phyloP scores from a whole-genome alignment of 2,113 vertebrate species.

The Diphyllodes magnificus region DNA sequence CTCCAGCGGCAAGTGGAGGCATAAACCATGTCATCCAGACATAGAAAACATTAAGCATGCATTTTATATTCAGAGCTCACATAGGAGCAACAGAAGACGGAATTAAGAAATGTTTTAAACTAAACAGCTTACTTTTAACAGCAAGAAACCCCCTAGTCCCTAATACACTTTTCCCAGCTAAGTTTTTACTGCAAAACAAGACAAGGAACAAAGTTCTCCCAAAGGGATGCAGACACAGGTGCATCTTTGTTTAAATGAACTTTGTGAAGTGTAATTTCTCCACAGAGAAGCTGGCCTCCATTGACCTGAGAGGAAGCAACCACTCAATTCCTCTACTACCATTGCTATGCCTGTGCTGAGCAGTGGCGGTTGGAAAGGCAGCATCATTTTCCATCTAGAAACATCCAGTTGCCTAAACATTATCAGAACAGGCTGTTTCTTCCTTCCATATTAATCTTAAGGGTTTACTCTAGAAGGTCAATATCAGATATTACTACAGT shows the following conservation, averaged over 20 bases:
- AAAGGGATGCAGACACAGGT: not conserved
- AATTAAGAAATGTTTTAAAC: not conserved
- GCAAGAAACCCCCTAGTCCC: not conserved
- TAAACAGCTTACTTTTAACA: not conserved
- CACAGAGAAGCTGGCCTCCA: not conserved
- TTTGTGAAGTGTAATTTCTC: not conserved
- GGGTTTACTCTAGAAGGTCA: not conserved
- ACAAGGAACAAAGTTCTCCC: not conserved
- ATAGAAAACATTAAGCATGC: not conserved
- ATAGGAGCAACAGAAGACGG: not conserved
- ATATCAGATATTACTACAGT: not conserved
- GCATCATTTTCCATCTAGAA: not conserved
- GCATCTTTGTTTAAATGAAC: not conserved
- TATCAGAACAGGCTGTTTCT: not conserved
- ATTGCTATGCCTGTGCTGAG: not conserved
- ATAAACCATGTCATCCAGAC: not conserved
- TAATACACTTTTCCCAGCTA: not conserved
- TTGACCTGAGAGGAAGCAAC: not conserved
- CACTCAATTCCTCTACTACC: not conserved
- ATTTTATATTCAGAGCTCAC: not conserved
- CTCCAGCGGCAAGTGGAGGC: not conserved
- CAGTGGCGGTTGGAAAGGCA: accelerated
- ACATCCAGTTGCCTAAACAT: not conserved
- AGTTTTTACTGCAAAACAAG: not conserved
- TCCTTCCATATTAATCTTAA: not conserved